Evolutionary conservation across 2,113 vertebrate species (phyloP), one percentile per base, ranked within the genome.

Genomic region (Oncorhynchus nerka): DNA sequence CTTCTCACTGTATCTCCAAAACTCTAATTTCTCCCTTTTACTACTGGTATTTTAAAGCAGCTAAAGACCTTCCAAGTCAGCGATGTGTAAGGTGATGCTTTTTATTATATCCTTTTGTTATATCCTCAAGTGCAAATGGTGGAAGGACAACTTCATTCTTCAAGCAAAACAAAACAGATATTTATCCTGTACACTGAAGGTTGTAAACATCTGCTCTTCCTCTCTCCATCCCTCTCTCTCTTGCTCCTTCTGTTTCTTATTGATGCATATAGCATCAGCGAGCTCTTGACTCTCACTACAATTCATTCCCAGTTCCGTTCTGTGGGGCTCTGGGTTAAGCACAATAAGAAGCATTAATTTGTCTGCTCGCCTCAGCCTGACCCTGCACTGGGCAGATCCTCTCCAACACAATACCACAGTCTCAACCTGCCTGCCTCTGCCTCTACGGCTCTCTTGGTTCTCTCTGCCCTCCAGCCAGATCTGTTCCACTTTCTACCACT

Each of bases 401-500:
- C 77, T 68, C 80, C 51, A 74, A 80, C 78, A 75, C 76, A 71
- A 49, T 71, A 71, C 71, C 75, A 68, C n/a, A 24, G 68, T 79
- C 73, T 45, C 75, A 87, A 84, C 76, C 76, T 79, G 87, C 77
- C 49, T 48, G 71, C 70, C 81, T 87, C 49, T 48, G 71, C 70
- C 82, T 87, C 34, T 80, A 62, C 72, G 30, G 51, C 73, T 76
- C 61, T 83, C 89, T 55, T 55, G 51, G 51, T 19, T 55, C 16
- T 55, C 15, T 19, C 51, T 55, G 16, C 51, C 90, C 90, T 70
- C 79, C 70, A 88, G 90, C 87, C 81, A 89, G 59, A 84, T 90
- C 82, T 89, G 90, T 88, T 90, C 88, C 86, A 89, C 84, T 92
- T 92, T 88, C 88, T 74, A 81, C 83, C 83, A 79, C 84, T 19